A percentile compares a stretch with the other conserved stretches of the same genome.
phyloP scores from a whole-genome alignment of 2,888 invertebrate genomes.

The Macaria liturata region DNA sequence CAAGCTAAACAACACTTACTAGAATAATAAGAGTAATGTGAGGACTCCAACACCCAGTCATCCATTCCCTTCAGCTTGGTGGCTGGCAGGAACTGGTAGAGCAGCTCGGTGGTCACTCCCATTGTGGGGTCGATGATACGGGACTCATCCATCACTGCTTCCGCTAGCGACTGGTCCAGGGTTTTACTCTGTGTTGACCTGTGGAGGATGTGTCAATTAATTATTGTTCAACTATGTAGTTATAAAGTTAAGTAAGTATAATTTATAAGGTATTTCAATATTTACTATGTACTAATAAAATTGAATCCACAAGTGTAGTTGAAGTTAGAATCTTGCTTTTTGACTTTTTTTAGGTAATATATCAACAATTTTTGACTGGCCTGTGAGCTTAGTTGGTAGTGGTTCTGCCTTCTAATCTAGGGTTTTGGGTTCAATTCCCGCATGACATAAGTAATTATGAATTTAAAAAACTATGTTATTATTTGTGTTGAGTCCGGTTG shows the following conservation, averaged over 20 bases:
- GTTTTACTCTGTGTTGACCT: constrained; percentile 56
- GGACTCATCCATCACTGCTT: constrained; percentile 82
- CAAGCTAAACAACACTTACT: constrained; percentile 42
- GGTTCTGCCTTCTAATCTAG: no score
- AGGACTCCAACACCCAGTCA: constrained; percentile 90
- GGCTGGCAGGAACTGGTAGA: constrained; percentile 93
- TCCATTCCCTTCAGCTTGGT: constrained; percentile 92
- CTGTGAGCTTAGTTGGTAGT: no score
- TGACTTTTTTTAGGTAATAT: no score
- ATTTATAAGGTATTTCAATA: background rate
- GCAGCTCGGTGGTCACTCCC: constrained; percentile 80
- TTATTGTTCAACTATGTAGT: background rate
- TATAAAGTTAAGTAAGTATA: no score
- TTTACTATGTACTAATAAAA: background rate
- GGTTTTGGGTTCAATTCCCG: no score
- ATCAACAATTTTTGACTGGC: no score
- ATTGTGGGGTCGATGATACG: constrained; percentile 85
- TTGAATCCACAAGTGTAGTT: no score
- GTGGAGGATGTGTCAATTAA: background rate
- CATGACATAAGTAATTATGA: no score
- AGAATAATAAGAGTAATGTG: constrained; percentile 88
- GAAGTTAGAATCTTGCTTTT: no score
- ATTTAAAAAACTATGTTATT: no score
- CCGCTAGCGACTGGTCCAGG: constrained; percentile 75
- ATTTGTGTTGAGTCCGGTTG: no score